phyloP scores from a whole-genome alignment of 2,113 vertebrate genomes.

The Nannobrachium achirus region DNA sequence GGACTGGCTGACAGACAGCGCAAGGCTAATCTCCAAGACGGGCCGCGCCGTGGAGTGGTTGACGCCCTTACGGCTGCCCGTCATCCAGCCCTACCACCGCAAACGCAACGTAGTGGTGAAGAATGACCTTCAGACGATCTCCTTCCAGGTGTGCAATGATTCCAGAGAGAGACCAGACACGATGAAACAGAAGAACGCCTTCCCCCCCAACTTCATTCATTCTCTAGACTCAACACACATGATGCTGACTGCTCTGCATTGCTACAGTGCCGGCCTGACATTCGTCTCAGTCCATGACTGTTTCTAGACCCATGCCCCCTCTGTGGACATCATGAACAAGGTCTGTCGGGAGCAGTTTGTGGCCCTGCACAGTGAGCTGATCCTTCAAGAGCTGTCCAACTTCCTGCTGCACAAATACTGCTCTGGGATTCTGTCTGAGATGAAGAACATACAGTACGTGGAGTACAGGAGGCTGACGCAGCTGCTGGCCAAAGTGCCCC shows the following conservation, averaged over 20 bases:
- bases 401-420: slow-evolving; percentile 89
- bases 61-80: slow-evolving; percentile 90
- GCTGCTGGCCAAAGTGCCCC: too few relatives aligned
- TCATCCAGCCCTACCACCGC: slow-evolving; percentile 93
- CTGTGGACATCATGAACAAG: slow-evolving; percentile 93
- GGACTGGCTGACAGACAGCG: slow-evolving; percentile 93
- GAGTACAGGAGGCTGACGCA: too few relatives aligned
- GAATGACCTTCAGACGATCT: slow-evolving; percentile 41
- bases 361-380: slow-evolving; percentile 89
- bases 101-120: slow-evolving; percentile 77
- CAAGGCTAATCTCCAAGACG: slow-evolving; percentile 87
- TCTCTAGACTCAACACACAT: slow-evolving; percentile 97
- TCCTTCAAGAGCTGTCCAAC: slow-evolving; percentile 87
- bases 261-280: slow-evolving; percentile 85
- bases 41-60: slow-evolving; percentile 93
- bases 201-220: slow-evolving; percentile 98
- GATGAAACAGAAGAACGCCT: slow-evolving; percentile 95
- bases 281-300: slow-evolving; percentile 97
- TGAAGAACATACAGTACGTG: too few relatives aligned
- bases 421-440: slow-evolving; percentile 62
- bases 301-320: slow-evolving; percentile 94
- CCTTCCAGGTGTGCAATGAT: too few relatives aligned
- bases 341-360: slow-evolving; percentile 95
- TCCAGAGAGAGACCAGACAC: slow-evolving; percentile 90
- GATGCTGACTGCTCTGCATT: slow-evolving; percentile 93